Conservation (phyloP, 2,797 vertebrate species). For the Melanotaenia trifasciata region DNA sequence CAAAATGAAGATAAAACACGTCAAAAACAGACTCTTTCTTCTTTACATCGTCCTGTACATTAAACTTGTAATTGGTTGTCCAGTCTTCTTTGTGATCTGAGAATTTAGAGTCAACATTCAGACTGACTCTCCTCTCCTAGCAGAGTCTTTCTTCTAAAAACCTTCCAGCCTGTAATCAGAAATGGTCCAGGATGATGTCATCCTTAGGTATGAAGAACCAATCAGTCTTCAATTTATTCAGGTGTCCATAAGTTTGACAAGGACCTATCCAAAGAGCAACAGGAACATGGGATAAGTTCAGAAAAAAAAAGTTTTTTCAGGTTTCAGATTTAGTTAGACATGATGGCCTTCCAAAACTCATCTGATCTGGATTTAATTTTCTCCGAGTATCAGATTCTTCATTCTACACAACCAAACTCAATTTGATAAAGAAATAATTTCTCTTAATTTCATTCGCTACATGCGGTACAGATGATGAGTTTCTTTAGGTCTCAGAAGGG, state of each 20-base stretch:
- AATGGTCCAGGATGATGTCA: not conserved
- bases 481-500: not conserved
- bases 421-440: not conserved
- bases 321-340: not conserved
- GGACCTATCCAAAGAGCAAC: not conserved
- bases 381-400: slow-evolving; percentile 5
- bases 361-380: slow-evolving; percentile 13
- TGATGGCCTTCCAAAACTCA: not conserved
- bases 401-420: not conserved
- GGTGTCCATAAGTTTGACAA: slow-evolving; percentile 10
- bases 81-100: too few species aligned
- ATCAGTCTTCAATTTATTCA: slow-evolving; percentile 12
- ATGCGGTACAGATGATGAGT: not conserved
- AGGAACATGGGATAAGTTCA: not conserved
- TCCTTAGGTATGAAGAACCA: slow-evolving; percentile 20
- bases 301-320: too few species aligned
- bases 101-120: too few species aligned
- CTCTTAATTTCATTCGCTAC: not conserved
- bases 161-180: not conserved
- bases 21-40: too few species aligned
- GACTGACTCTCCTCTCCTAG: slow-evolving; percentile 9
- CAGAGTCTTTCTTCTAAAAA: not conserved
- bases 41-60: too few species aligned
- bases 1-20: too few species aligned
- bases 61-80: too few species aligned